phyloP scores from a whole-genome alignment of 2,888 invertebrate genomes.

The Napeogenes sylphis region DNA sequence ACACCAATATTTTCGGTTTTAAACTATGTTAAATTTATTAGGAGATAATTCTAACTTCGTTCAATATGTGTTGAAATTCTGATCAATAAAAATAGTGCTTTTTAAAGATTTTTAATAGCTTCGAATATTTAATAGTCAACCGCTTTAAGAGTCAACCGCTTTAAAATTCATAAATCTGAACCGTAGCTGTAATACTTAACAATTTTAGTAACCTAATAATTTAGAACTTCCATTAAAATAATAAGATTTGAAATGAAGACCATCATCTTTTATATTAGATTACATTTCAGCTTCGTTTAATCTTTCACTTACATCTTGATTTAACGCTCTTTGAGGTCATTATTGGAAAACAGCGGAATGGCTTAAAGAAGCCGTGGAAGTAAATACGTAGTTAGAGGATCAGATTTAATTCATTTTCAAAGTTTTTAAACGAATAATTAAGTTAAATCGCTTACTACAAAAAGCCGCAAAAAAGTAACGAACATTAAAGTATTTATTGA shows the following conservation, averaged over 20 bases:
- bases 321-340: constrained; percentile 75
- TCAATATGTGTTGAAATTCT: too few species aligned
- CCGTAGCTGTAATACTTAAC: too few species aligned
- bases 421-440: constrained; percentile 71
- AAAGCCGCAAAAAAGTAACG: constrained; percentile 37
- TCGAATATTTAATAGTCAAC: too few species aligned
- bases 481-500: constrained; percentile 66
- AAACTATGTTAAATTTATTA: too few species aligned
- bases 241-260: not conserved
- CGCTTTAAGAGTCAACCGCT: too few species aligned
- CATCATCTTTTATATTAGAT: constrained; percentile 8
- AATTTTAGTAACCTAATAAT: too few species aligned
- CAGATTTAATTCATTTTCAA: constrained; percentile 76
- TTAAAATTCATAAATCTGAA: too few species aligned
- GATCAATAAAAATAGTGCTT: too few species aligned
- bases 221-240: not conserved
- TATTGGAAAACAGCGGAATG: constrained; percentile 74
- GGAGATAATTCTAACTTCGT: too few species aligned
- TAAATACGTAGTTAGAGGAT: constrained; percentile 76
- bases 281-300: constrained; percentile 26
- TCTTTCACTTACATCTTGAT: constrained; percentile 56
- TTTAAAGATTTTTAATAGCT: too few species aligned
- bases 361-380: constrained; percentile 76
- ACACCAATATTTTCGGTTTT: too few species aligned
- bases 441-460: constrained; percentile 35